Base-by-base conservation (phyloP, 2,888 invertebrate genomes). In the Cylloceria caligata region DNA sequence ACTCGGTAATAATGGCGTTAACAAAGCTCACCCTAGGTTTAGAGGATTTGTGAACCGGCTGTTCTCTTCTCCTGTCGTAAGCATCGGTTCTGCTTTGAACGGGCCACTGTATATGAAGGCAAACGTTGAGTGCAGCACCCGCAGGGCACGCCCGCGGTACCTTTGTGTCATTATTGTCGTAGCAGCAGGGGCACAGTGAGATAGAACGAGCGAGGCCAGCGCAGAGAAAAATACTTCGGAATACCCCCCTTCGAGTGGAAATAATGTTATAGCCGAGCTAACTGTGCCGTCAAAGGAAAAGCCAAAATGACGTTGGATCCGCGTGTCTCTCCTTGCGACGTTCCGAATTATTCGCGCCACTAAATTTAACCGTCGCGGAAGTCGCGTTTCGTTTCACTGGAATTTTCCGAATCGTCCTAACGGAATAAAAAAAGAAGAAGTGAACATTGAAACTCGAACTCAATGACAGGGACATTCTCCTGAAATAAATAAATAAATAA, bases 151-250 rank as follows among this genome's bases (percentile, higher is more conserved):
- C 57, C 67, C 78, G 86, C 88, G 87, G 87, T 85, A 79, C 84
- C 87, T 88, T 88, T 88, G 83, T 88, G 86, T 85, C 85, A 86
- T 88, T 87, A 88, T 88, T 88, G 82, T 81, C 81, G 36, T 77
- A 64, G 67, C 62, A 68, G 74, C 62, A 45, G 57, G 65, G 55
- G 68, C 42, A 39, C 52, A 62, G 49, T 24, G 52, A 78, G 55
- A 42, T 36, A 68, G 73, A 68, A 24, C 30, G 16, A 42, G n/a
- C 45, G 52, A 34, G 73, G 21, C 64, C 24, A 19, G 64, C 19
- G 13, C 42, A 13, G 49, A 45, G 49, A 75, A 65, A 60, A 65
- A 71, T 21, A 45, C 64, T 27, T 47, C 27, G 6, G 24, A 55
- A 36, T 30, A 55, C 52, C 55, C 39, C 69, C 55, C 55, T 36